Evolutionary conservation across 2,113 vertebrate species (phyloP).

Genomic region (Percina caprodes): DNA sequence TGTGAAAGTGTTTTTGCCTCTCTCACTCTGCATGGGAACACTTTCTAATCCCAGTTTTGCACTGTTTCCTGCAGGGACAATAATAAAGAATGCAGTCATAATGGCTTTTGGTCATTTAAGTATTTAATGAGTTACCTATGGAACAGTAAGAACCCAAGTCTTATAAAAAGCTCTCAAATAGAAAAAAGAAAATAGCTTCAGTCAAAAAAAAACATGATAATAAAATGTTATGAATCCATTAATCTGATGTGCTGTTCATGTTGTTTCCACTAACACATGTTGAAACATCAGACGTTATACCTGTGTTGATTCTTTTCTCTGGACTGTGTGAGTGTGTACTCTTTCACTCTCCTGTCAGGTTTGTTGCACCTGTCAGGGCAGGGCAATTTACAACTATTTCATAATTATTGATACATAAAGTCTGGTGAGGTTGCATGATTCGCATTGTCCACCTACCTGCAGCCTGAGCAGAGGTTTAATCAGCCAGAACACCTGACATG

Average conservation of each 20-base stretch:
- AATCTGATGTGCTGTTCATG: neutral
- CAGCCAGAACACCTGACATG: neutral
- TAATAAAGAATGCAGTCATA: conserved; percentile 1
- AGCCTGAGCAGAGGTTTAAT: neutral
- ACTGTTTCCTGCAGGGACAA: neutral
- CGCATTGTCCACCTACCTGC: neutral
- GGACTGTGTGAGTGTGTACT: neutral
- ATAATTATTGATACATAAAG: neutral
- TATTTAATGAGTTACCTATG: neutral
- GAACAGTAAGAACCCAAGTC: neutral
- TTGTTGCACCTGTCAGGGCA: neutral
- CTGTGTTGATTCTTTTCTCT: neutral
- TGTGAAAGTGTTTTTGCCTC: neutral
- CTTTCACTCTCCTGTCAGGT: neutral
- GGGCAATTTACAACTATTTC: conserved; percentile 1
- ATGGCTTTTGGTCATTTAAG: neutral
- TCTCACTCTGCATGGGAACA: neutral
- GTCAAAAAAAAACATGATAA: neutral
- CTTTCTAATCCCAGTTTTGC: neutral
- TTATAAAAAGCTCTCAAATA: neutral
- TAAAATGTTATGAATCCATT: neutral
- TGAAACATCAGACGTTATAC: neutral
- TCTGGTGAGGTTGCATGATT: neutral
- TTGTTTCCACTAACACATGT: neutral
- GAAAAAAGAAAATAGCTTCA: neutral